A percentile compares a stretch with the other conserved stretches of the same genome.
Evolutionary conservation across 2,113 vertebrate genomes (phyloP).

Genomic region (Perognathus longimembris): DNA sequence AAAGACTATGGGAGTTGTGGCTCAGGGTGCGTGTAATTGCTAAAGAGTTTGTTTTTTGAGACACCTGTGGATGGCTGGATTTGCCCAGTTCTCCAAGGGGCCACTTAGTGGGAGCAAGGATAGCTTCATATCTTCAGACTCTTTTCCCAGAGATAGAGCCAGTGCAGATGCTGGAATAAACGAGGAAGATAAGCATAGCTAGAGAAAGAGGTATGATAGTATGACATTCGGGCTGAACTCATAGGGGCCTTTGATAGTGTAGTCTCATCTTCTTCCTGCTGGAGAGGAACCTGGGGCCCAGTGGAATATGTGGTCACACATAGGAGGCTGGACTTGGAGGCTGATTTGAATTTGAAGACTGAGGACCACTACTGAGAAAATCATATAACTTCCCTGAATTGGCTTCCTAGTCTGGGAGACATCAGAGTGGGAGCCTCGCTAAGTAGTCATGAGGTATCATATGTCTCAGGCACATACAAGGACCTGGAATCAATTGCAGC

Average conservation of each 20-base stretch:
- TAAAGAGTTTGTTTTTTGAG: slow-evolving; percentile 71
- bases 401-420: not conserved
- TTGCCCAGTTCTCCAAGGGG: slow-evolving; percentile 66
- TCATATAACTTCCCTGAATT: not conserved
- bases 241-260: not conserved
- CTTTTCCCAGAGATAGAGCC: not conserved
- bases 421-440: not conserved
- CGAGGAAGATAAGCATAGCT: not conserved
- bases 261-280: not conserved
- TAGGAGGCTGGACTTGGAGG: not conserved
- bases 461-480: not conserved
- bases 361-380: not conserved
- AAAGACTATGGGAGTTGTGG: slow-evolving; percentile 45
- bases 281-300: not conserved
- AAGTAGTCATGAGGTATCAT: not conserved
- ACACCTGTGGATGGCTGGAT: slow-evolving; percentile 46
- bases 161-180: not conserved
- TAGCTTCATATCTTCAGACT: slow-evolving; percentile 11
- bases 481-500: not conserved
- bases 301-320: not conserved
- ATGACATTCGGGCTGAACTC: not conserved
- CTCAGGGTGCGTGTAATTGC: slow-evolving; percentile 65
- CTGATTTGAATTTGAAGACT: not conserved
- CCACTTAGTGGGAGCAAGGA: slow-evolving; percentile 12
- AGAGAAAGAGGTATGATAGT: not conserved